phyloP scores from a whole-genome alignment of 1,140 invertebrate genomes.

The Carposina sasakii region DNA sequence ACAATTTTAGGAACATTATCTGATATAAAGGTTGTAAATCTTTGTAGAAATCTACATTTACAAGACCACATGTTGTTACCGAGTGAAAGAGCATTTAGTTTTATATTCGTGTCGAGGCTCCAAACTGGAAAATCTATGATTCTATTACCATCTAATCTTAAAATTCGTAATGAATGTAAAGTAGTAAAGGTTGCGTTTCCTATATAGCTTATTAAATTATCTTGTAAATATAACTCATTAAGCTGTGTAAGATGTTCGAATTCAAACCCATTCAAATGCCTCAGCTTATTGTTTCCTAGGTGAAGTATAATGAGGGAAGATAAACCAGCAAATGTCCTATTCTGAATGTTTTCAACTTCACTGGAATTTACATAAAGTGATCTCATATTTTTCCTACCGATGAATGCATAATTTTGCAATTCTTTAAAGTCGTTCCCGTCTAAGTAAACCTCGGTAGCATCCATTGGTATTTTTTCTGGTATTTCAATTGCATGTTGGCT shows the following conservation, averaged over 20 bases:
- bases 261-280: conserved; percentile 87
- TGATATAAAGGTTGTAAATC: conserved; percentile 85
- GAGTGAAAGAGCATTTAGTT: conserved; percentile 80
- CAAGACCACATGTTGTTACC: conserved; percentile 91
- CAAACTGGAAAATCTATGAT: conserved; percentile 87
- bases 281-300: conserved; percentile 88
- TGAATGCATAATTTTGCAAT: conserved; percentile 92
- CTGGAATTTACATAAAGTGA: conserved; percentile 90
- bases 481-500: conserved; percentile 81
- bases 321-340: conserved; percentile 93
- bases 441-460: conserved; percentile 92
- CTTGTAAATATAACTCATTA: conserved; percentile 89
- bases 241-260: conserved; percentile 89
- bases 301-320: conserved; percentile 87
- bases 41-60: conserved; percentile 90
- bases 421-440: conserved; percentile 91
- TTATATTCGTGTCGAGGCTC: conserved; percentile 81
- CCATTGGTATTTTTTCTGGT: conserved; percentile 92
- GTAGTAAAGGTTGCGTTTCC: conserved; percentile 85
- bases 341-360: conserved; percentile 88
- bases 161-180: conserved; percentile 82
- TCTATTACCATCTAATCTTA: conserved; percentile 88
- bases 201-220: conserved; percentile 85
- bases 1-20: conserved; percentile 85
- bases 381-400: conserved; percentile 91